Base-by-base conservation (phyloP, 64 coral and sea anemone genomes). In the Dendronephthya gigantea region DNA sequence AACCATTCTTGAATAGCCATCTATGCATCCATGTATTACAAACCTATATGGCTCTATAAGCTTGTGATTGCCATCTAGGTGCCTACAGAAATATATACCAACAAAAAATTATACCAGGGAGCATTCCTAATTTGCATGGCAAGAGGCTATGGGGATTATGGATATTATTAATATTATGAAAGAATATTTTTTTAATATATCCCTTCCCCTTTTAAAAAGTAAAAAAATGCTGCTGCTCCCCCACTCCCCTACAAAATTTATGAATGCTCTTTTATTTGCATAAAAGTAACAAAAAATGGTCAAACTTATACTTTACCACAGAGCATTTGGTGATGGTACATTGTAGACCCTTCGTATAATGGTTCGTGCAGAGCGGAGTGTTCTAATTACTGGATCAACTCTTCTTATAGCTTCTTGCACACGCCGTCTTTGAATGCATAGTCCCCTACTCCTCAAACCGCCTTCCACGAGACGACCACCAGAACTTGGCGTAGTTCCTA, bases 251-350 rank as follows among this genome's bases (percentile, higher is more conserved):
- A 4, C 41, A 45, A 45, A 4, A 45, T 11, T 6, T 6, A 11
- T 45, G n/a, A 4, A 45, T 45, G 41, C 41, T 45, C 41, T 6
- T 45, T 45, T 11, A 45, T 45, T 6, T 45, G 41, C 41, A 45
- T 11, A 6, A 45, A 45, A 45, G 11, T 45, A 45, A 45, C 4
- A n/a, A n/a, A n/a, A n/a, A n/a, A n/a, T n/a, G n/a, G n/a, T n/a
- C n/a, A n/a, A n/a, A n/a, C n/a, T n/a, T n/a, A n/a, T n/a, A n/a
- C n/a, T 39, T 81, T 90, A 83, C 89, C 89, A 90, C 43, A 69
- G 37, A 41, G 76, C 86, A 90, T 90, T 90, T 79, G 90, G 90
- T 48, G 84, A 45, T 82, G 90, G 90, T 17, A 90, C 90, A 83
- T 84, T 86, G 48, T 90, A 90, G 10, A 50, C 49, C 51, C 90